Percentiles rank a stretch among this genome's conserved stretches.
Evolutionary conservation across 2,113 vertebrate species (phyloP).

Genomic region (Glareola pratincola): DNA sequence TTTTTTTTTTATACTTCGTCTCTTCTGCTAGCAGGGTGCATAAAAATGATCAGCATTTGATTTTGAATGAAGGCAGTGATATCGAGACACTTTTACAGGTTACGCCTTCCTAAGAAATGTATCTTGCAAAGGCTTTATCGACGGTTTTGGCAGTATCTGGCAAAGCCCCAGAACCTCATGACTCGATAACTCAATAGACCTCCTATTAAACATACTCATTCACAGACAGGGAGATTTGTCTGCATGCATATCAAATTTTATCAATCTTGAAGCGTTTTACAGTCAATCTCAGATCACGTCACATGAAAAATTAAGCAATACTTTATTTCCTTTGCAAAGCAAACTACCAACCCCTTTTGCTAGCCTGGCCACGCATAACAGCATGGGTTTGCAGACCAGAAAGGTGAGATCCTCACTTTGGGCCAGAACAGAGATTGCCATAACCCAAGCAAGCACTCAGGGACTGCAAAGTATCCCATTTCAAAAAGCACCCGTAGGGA

Average conservation of each 20-base stretch:
- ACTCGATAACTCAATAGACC: background rate
- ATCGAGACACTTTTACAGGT: background rate
- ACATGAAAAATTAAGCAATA: background rate
- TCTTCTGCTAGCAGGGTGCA: constrained; percentile 42
- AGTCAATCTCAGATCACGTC: background rate
- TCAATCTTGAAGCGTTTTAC: background rate
- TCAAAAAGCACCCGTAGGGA: background rate
- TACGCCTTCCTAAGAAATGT: background rate
- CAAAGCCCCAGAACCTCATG: background rate
- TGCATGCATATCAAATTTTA: background rate
- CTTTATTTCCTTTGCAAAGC: background rate
- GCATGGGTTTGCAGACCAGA: background rate
- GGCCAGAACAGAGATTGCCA: background rate
- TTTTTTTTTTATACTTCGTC: background rate
- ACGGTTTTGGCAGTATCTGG: background rate
- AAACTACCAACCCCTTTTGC: background rate
- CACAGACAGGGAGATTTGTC: background rate
- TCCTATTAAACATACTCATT: background rate
- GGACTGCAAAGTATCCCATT: background rate
- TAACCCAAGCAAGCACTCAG: background rate
- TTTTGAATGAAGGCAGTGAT: constrained; percentile 34
- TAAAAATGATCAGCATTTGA: constrained; percentile 54
- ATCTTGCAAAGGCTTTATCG: background rate
- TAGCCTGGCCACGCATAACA: background rate
- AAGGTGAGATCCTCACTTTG: background rate